These are phyloP conservation scores for Gymnocephalus cernua DNA, from an alignment of 2,113 vertebrate genomes.

Conservation along the genomic window DNA sequence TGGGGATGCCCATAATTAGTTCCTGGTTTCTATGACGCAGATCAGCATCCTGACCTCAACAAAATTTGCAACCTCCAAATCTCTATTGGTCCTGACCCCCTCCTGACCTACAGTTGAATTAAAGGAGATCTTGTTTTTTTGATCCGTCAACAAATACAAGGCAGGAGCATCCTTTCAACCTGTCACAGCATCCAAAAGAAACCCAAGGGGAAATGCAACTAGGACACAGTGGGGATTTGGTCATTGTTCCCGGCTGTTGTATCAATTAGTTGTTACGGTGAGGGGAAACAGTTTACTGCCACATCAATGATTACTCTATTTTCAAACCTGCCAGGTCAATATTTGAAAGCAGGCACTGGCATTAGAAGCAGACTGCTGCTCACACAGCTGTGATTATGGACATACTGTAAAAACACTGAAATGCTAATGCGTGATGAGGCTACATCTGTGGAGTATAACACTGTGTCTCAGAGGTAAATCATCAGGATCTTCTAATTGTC, in stretches of 20 bases:
- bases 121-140: not conserved
- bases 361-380: slow-evolving; percentile 53
- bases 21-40: slow-evolving; percentile 68
- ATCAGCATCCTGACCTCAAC: slow-evolving; percentile 58
- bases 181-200: slow-evolving; percentile 41
- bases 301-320: slow-evolving; percentile 77
- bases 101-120: slow-evolving; percentile 35
- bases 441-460: slow-evolving; percentile 29
- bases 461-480: slow-evolving; percentile 16
- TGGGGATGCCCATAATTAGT: slow-evolving; percentile 72
- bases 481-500: not conserved
- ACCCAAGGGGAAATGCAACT: slow-evolving; percentile 22
- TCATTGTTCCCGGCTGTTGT: slow-evolving; percentile 61
- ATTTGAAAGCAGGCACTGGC: slow-evolving; percentile 59
- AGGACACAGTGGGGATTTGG: slow-evolving; percentile 47
- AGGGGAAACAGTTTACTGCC: slow-evolving; percentile 71
- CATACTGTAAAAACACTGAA: slow-evolving; percentile 37
- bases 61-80: slow-evolving; percentile 54
- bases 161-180: slow-evolving; percentile 49
- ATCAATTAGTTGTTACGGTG: slow-evolving; percentile 65
- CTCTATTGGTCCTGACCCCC: slow-evolving; percentile 33
- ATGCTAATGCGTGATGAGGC: slow-evolving; percentile 37
- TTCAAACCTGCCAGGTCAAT: slow-evolving; percentile 76
- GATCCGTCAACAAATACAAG: slow-evolving; percentile 32
- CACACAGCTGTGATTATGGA: slow-evolving; percentile 51